phyloP scores from a whole-genome alignment of 2,797 vertebrate species.

The Lophotriccus pileatus region DNA sequence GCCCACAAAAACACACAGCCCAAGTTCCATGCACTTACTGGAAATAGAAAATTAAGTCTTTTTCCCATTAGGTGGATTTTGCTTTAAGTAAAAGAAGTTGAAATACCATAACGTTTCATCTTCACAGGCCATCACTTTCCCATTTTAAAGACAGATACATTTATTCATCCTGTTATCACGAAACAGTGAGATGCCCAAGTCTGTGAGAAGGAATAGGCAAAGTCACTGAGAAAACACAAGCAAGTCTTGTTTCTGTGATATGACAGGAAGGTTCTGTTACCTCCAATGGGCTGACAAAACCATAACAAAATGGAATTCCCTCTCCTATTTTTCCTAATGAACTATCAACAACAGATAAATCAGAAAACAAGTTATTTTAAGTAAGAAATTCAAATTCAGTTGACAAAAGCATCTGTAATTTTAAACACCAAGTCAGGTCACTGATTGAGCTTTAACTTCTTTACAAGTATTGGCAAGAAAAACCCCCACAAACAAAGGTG shows the following conservation, averaged over 20 bases:
- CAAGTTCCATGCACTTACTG: no score
- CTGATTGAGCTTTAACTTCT: neutral
- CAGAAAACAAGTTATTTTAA: neutral
- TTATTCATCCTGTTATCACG: neutral
- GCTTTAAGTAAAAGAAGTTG: neutral
- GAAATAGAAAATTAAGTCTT: neutral
- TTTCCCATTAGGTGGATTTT: neutral
- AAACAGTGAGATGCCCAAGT: neutral
- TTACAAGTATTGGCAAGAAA: neutral
- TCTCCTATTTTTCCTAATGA: neutral
- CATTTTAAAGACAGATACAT: neutral
- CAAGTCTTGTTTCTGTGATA: neutral
- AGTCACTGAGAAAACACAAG: neutral
- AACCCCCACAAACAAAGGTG: accelerated
- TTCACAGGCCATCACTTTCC: neutral
- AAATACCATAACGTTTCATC: neutral
- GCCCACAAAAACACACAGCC: neutral
- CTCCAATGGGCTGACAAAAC: neutral
- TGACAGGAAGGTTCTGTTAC: neutral
- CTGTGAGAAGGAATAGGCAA: neutral
- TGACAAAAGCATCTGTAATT: neutral
- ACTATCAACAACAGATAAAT: neutral
- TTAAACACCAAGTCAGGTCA: neutral
- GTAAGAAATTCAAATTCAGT: neutral
- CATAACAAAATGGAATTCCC: neutral